A percentile compares a stretch with the other conserved stretches of the same genome.
Conservation (phyloP, 2,797 vertebrate species). For the Euphonia xanthogaster region DNA sequence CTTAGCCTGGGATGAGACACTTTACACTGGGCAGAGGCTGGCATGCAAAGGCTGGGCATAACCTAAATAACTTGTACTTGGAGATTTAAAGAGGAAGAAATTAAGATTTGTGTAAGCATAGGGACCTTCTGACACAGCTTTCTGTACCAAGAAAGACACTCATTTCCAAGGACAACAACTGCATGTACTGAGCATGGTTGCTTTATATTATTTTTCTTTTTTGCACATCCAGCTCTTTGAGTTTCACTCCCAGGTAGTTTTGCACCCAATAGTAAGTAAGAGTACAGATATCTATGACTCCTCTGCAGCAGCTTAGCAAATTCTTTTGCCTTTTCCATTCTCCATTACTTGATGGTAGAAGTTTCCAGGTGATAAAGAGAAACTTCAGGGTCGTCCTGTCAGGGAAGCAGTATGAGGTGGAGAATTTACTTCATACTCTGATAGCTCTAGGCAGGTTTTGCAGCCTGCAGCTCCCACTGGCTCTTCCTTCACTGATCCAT, state of each 20-base stretch:
- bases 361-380: neutral
- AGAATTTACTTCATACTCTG: neutral
- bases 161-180: neutral
- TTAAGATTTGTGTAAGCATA: neutral
- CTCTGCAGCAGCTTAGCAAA: neutral
- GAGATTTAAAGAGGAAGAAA: neutral
- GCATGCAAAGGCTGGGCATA: neutral
- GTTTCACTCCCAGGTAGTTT: neutral
- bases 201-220: neutral
- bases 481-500: neutral
- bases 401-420: neutral
- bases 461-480: neutral
- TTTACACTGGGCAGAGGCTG: neutral
- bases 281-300: neutral
- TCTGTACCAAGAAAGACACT: neutral
- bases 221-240: neutral
- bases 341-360: neutral
- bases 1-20: neutral
- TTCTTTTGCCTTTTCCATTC: neutral
- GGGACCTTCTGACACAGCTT: neutral
- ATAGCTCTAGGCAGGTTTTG: neutral
- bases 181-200: neutral
- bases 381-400: neutral
- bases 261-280: neutral
- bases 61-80: neutral